Conservation (phyloP, 2,113 vertebrate genomes). For the Pongo abelii region DNA sequence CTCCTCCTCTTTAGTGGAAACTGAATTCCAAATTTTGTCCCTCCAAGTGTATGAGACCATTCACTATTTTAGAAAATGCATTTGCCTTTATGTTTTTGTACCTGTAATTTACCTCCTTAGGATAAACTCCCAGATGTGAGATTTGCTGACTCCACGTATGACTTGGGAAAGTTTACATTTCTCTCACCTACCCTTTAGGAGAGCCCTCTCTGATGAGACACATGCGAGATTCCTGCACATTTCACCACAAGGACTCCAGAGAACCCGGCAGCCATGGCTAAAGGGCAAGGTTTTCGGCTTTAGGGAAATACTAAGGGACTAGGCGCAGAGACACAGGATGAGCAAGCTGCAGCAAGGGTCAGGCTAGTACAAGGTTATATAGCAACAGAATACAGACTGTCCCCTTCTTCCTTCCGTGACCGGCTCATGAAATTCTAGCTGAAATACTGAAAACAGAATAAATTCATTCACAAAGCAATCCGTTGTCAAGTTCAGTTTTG, state of each 20-base stretch:
- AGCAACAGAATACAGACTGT: not conserved
- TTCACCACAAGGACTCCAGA: not conserved
- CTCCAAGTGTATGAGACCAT: not conserved
- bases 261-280: not conserved
- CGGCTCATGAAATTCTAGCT: not conserved
- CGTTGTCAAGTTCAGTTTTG: constrained; percentile 35
- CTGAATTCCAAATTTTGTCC: not conserved
- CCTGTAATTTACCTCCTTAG: not conserved
- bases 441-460: constrained; percentile 37
- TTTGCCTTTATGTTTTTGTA: not conserved
- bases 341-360: not conserved
- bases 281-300: not conserved
- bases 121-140: not conserved
- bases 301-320: too few species aligned
- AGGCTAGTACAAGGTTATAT: not conserved
- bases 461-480: constrained; percentile 28
- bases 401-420: not conserved
- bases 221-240: not conserved
- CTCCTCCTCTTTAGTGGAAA: not conserved
- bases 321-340: not conserved
- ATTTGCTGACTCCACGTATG: not conserved
- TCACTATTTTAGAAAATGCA: not conserved
- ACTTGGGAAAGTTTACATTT: not conserved
- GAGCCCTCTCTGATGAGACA: not conserved
- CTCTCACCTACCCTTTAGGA: not conserved